Evolutionary conservation across 2,888 invertebrate genomes (phyloP), one percentile per base, ranked within the genome.

Genomic region (Byasa hedistus): DNA sequence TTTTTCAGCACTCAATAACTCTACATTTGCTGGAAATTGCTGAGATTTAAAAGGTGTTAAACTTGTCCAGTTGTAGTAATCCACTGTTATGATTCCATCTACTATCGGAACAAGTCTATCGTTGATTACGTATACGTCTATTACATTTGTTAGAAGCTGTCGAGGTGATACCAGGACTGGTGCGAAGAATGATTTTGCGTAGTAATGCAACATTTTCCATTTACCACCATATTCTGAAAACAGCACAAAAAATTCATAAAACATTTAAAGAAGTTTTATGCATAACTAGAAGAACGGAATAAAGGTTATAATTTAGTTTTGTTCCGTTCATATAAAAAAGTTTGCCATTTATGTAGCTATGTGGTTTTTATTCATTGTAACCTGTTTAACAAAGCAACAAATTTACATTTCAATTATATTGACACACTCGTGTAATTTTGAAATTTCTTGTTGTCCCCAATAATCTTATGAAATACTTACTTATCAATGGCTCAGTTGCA

Each of bases 121-220:
- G 61, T 96, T 95, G 17, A 95, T 90, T 1, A 95, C 81, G 61
- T 93, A 94, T 17, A 96, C 85, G 64, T 93, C 89, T 0, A 96
- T 83, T 36, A 93, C 86, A 22, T 92, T 86, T 0, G 87, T 79
- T 0, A 79, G 64, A 15, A 92, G 88, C 19, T 93, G 79, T 52
- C 94, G 90, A 0, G 93, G 93, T 0, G 93, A 95, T 21, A 96
- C 93, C 23, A 96, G 91, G 24, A 96, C 89, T 0, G 96, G 96
- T 0, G 96, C 94, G 80, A 98, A 97, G 80, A 99, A 98, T 1
- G 96, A 93, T 72, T 93, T 93, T 0, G 97, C 97, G 84, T 94
- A 98, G 84, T 99, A 97, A 77, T 99, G 99, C 2, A 98, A 87
- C 93, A 96, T 94, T 85, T 97, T 97, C 97, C 97, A 97, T 73